These are phyloP conservation scores for Leistus spinibarbis DNA, from an alignment of 2,888 invertebrate species.

Conservation along the genomic window DNA sequence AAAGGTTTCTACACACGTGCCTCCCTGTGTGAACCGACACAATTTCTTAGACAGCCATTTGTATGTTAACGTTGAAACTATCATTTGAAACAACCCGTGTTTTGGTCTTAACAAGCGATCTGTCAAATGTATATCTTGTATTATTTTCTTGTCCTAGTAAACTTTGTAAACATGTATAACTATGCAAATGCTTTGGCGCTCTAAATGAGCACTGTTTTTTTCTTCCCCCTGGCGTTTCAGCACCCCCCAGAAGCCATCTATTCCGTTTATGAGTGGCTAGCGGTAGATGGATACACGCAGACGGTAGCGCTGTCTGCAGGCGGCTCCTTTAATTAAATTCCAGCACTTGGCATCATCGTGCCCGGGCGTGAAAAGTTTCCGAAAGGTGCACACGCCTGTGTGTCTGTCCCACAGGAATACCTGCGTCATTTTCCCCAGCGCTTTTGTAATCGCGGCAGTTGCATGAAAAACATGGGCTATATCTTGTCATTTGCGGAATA, in stretches of 20 bases:
- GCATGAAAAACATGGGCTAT: too few species aligned
- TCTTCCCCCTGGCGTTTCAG: constrained; percentile 38
- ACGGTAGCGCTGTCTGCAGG: not conserved
- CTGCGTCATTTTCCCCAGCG: not conserved
- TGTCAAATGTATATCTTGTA: too few species aligned
- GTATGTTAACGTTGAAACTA: too few species aligned
- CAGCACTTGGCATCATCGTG: not conserved
- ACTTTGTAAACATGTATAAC: constrained; percentile 45
- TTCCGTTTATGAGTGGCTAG: not conserved
- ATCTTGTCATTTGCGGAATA: too few species aligned
- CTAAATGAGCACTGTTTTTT: constrained; percentile 51
- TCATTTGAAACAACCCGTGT: too few species aligned
- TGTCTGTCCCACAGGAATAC: not conserved
- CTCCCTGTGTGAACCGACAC: too few species aligned
- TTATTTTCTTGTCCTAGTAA: too few species aligned
- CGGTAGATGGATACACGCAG: not conserved
- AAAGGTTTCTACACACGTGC: too few species aligned
- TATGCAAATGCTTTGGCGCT: constrained; percentile 49
- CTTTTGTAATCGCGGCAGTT: constrained; percentile 8
- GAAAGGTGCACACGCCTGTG: not conserved
- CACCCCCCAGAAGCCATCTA: not conserved
- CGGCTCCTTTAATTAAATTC: not conserved
- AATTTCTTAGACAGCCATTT: too few species aligned
- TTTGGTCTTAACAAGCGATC: too few species aligned
- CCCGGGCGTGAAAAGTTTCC: not conserved